A percentile compares a stretch with the other conserved stretches of the same genome.
Conservation (phyloP, 2,797 vertebrate genomes). For the Margarornis squamiger region DNA sequence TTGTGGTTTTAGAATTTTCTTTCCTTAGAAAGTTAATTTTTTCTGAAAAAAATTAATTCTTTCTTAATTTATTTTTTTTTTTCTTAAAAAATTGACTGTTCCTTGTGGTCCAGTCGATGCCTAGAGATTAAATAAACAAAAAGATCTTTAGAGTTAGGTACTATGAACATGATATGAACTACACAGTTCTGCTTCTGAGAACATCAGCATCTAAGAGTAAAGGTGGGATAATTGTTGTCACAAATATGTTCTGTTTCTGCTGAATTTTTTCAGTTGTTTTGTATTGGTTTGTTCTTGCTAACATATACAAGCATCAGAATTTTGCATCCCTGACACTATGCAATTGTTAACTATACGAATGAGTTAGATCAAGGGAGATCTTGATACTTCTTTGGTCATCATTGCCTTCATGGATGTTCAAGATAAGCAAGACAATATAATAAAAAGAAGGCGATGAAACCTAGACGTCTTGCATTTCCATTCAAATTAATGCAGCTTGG, state of each 20-base stretch:
- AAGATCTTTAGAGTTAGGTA: not conserved
- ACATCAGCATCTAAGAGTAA: not conserved
- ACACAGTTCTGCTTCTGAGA: not conserved
- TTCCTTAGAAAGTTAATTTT: not conserved
- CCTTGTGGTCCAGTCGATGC: not conserved
- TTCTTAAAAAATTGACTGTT: not conserved
- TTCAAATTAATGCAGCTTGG: not conserved
- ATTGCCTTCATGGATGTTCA: not conserved
- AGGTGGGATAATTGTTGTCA: not conserved
- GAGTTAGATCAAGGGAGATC: not conserved
- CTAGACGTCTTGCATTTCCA: not conserved
- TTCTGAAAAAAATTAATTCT: not conserved
- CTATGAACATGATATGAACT: not conserved
- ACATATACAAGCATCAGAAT: not conserved
- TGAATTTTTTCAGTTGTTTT: not conserved
- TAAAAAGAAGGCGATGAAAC: not conserved
- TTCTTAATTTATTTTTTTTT: not conserved
- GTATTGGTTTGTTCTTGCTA: not conserved
- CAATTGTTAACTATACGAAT: not conserved
- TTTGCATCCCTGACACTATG: accelerated
- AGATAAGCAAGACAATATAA: not conserved
- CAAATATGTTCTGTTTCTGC: not conserved
- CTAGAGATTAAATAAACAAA: not conserved
- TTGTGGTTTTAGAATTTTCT: not conserved
- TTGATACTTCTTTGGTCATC: not conserved